phyloP scores from a whole-genome alignment of 2,113 vertebrate genomes.

The Uria lomvia region DNA sequence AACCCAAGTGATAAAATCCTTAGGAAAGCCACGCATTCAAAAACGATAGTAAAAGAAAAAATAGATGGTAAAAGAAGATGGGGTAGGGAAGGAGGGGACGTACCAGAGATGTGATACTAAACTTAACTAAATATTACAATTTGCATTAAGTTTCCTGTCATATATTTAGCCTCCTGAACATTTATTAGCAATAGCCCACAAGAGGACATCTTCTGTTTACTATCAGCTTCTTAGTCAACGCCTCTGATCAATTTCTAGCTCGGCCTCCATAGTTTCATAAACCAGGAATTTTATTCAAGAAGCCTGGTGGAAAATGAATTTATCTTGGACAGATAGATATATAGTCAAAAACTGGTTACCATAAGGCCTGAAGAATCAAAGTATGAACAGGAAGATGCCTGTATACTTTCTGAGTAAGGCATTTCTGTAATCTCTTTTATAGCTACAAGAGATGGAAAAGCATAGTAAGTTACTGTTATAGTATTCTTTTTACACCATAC shows the following conservation, averaged over 20 bases:
- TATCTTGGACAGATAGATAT: neutral
- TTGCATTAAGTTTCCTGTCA: neutral
- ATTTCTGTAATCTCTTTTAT: neutral
- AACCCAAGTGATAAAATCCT: neutral
- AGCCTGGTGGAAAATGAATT: neutral
- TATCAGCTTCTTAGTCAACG: neutral
- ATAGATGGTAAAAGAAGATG: neutral
- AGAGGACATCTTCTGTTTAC: neutral
- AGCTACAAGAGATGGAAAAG: conserved; percentile 65
- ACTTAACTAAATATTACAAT: neutral
- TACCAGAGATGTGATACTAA: neutral
- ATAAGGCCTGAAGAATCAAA: conserved; percentile 54
- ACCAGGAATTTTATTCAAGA: neutral
- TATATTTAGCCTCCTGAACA: neutral
- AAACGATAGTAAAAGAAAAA: neutral
- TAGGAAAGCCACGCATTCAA: neutral
- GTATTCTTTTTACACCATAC: neutral
- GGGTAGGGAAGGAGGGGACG: neutral
- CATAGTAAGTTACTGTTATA: neutral
- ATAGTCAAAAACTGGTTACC: conserved; percentile 16
- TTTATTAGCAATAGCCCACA: neutral
- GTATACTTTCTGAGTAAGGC: conserved; percentile 14
- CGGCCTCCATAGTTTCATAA: neutral
- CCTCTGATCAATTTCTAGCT: neutral
- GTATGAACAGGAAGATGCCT: conserved; percentile 5